These are phyloP conservation scores for Erinaceus europaeus DNA, from an alignment of 2,113 vertebrate genomes.

Conservation along the genomic window DNA sequence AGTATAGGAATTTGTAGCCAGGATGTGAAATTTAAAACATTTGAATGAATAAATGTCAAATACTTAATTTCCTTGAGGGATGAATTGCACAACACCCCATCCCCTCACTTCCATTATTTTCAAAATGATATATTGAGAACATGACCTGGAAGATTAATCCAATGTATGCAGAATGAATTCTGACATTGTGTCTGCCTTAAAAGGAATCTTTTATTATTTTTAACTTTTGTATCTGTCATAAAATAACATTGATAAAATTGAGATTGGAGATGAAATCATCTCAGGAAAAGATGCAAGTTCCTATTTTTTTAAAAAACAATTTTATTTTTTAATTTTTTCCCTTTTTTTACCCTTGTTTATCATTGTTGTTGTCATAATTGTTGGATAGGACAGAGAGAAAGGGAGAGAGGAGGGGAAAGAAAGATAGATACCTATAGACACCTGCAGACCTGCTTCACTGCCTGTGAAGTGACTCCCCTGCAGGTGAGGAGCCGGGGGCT, in stretches of 20 bases:
- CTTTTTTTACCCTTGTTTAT: no score
- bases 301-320: not conserved
- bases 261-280: slow-evolving; percentile 28
- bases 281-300: not conserved
- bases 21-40: not conserved
- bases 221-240: slow-evolving; percentile 14
- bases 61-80: slow-evolving; percentile 18
- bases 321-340: no score
- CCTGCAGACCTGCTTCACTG: no score
- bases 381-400: no score
- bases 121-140: not conserved
- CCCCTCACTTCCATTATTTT: not conserved
- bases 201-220: slow-evolving; percentile 33
- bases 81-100: not conserved
- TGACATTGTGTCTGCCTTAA: not conserved
- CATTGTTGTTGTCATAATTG: no score
- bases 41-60: slow-evolving; percentile 35
- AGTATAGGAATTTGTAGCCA: not conserved
- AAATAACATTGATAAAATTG: slow-evolving; percentile 34
- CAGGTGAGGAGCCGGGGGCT: no score
- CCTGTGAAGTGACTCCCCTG: no score
- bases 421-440: no score
- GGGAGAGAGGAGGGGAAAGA: no score
- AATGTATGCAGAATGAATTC: slow-evolving; percentile 18
- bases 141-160: no score